phyloP scores from a whole-genome alignment of 1,140 invertebrate species.

The Periplaneta americana region DNA sequence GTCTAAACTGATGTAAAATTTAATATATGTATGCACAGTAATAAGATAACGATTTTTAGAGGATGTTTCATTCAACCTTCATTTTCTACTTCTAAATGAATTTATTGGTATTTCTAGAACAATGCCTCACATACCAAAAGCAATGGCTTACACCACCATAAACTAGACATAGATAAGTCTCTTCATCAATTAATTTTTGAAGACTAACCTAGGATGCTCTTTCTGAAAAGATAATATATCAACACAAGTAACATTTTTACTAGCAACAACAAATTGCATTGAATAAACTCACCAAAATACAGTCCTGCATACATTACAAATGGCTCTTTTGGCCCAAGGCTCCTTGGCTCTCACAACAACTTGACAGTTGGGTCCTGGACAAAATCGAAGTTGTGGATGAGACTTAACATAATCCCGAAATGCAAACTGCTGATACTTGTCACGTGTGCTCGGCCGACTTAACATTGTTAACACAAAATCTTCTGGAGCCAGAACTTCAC shows the following conservation, averaged over 20 bases:
- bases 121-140: too few species aligned
- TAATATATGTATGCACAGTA: too few species aligned
- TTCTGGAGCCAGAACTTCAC: slow-evolving; percentile 87
- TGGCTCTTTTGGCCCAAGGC: slow-evolving; percentile 69
- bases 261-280: background rate
- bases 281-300: slow-evolving; percentile 65
- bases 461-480: slow-evolving; percentile 90
- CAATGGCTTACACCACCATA: too few species aligned
- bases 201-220: too few species aligned
- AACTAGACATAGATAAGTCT: too few species aligned
- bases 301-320: slow-evolving; percentile 72
- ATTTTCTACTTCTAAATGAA: too few species aligned
- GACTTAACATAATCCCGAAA: slow-evolving; percentile 95
- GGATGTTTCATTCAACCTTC: too few species aligned
- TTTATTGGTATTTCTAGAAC: too few species aligned
- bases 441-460: slow-evolving; percentile 68
- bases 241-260: background rate
- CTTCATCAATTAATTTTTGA: too few species aligned
- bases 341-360: slow-evolving; percentile 74
- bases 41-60: too few species aligned
- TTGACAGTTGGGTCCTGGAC: slow-evolving; percentile 94
- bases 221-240: too few species aligned
- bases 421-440: slow-evolving; percentile 92
- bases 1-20: too few species aligned
- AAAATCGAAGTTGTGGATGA: slow-evolving; percentile 86